Percentiles rank a stretch among this genome's conserved stretches.
Evolutionary conservation across 2,797 vertebrate genomes (phyloP).

Genomic region (Sciaenops ocellatus): DNA sequence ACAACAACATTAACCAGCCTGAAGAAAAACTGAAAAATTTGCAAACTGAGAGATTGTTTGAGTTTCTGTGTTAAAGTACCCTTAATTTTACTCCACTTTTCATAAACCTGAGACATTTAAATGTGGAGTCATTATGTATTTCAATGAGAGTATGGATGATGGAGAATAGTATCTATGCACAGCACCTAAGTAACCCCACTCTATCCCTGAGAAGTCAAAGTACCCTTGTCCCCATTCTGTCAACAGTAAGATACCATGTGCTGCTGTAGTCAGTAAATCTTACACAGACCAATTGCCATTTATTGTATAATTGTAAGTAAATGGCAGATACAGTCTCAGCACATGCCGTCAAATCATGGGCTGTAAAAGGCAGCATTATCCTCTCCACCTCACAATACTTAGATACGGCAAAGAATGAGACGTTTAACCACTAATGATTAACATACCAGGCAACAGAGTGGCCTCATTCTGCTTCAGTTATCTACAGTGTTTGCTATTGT

Average conservation of each 20-base stretch:
- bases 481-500: slow-evolving; percentile 46
- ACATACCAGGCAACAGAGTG: slow-evolving; percentile 43
- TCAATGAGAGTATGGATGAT: neutral
- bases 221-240: slow-evolving; percentile 61
- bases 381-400: slow-evolving; percentile 29
- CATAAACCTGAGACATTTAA: neutral
- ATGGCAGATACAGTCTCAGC: slow-evolving; percentile 54
- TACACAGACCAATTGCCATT: slow-evolving; percentile 35
- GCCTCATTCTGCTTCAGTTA: slow-evolving; percentile 13
- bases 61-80: neutral
- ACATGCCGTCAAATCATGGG: slow-evolving; percentile 45
- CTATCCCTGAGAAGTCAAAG: slow-evolving; percentile 42
- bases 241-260: slow-evolving; percentile 35
- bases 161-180: neutral
- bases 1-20: too few relatives aligned
- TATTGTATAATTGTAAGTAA: slow-evolving; percentile 56
- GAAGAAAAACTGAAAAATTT: too few relatives aligned
- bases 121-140: neutral
- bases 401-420: slow-evolving; percentile 41
- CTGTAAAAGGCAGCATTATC: slow-evolving; percentile 38
- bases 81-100: neutral
- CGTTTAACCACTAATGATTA: slow-evolving; percentile 50
- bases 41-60: neutral
- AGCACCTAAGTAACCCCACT: slow-evolving; percentile 43
- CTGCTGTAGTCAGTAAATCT: slow-evolving; percentile 23